Percentiles rank a stretch among this genome's conserved stretches.
These are phyloP conservation scores for Ceratina calcarata DNA, from an alignment of 1,140 invertebrate species.

Conservation along the genomic window DNA sequence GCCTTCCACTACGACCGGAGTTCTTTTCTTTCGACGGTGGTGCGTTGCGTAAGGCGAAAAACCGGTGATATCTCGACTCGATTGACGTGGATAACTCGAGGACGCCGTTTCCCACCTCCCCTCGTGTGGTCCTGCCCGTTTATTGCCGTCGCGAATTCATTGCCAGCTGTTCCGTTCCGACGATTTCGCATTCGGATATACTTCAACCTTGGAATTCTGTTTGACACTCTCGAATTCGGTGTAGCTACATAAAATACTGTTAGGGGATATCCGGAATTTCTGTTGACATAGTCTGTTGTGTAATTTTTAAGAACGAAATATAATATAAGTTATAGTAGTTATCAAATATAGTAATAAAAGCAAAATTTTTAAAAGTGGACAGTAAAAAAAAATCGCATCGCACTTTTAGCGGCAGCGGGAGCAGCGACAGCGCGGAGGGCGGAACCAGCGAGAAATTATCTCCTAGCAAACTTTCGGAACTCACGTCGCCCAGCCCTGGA, in stretches of 20 bases:
- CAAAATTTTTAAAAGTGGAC: neutral
- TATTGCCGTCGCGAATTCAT: neutral
- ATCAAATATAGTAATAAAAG: too few relatives aligned
- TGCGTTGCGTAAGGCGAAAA: slow-evolving; percentile 17
- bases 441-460: slow-evolving; percentile 77
- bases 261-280: too few relatives aligned
- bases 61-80: neutral
- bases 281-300: too few relatives aligned
- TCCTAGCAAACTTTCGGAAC: slow-evolving; percentile 75
- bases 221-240: too few relatives aligned
- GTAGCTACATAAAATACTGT: too few relatives aligned
- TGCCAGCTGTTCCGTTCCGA: neutral
- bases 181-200: too few relatives aligned
- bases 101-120: neutral
- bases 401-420: slow-evolving; percentile 76
- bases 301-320: too few relatives aligned
- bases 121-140: neutral
- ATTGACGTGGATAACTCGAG: neutral
- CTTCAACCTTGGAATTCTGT: neutral
- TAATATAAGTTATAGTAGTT: too few relatives aligned
- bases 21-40: neutral
- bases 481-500: slow-evolving; percentile 76
- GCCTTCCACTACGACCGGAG: neutral
- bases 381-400: slow-evolving; percentile 6
- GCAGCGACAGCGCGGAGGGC: slow-evolving; percentile 77